These are phyloP conservation scores for Gavialis gangeticus DNA, from an alignment of 2,113 vertebrate genomes.

Conservation along the genomic window DNA sequence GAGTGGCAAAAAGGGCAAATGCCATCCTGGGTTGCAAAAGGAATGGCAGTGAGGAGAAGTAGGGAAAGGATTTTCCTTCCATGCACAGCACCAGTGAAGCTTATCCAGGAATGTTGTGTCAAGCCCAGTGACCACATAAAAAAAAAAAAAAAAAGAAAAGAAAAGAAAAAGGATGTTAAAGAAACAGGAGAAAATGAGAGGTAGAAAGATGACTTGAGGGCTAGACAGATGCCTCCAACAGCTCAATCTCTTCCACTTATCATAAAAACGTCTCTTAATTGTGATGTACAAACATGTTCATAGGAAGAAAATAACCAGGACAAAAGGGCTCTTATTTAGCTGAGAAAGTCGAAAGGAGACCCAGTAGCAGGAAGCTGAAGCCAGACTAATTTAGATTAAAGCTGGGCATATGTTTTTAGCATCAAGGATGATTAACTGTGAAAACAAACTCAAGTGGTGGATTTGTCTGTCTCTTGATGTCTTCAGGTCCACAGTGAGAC, in stretches of 20 bases:
- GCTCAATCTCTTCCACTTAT: no score
- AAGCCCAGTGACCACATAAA: no score
- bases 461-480: not conserved
- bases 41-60: no score
- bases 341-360: not conserved
- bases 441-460: not conserved
- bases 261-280: no score
- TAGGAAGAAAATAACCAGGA: not conserved
- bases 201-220: not conserved
- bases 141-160: no score
- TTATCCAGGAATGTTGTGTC: no score
- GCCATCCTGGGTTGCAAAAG: no score
- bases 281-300: no score
- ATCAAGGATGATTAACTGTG: not conserved
- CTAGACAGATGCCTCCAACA: no score
- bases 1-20: no score
- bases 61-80: no score
- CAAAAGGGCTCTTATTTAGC: not conserved
- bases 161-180: not conserved
- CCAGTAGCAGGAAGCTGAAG: conserved; percentile 1
- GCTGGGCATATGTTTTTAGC: not conserved
- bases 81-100: no score
- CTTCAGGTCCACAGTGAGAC: not conserved
- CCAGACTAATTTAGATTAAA: not conserved
- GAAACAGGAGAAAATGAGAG: not conserved